Base-by-base conservation (phyloP, 1,140 invertebrate genomes). In the Leptopilina boulardi region DNA sequence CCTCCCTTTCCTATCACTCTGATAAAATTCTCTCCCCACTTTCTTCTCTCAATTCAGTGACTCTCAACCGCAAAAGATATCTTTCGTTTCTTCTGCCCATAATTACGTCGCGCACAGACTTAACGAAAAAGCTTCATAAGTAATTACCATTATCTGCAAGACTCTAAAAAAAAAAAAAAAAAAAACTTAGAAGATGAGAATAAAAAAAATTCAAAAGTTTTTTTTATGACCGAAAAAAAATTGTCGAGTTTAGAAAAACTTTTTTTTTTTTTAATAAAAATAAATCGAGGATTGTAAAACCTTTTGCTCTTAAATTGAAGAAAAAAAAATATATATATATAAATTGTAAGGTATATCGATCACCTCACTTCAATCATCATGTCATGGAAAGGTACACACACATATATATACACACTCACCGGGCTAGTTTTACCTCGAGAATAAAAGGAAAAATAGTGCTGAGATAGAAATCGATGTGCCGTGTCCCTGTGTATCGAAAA, bases 21-120 rank as follows among this genome's bases (percentile, higher is more conserved):
- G 51, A 54, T 54, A 54, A 54, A 54, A 54, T 6, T n/a, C n/a
- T n/a, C n/a, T n/a, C n/a, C n/a, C n/a, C n/a, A n/a, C n/a, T n/a
- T n/a, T n/a, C 51, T 21, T 6, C 10, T 54, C 10, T 19, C 8
- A 8, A 23, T 59, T 23, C 19, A 23, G 10, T 59, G 21, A 23
- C 18, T 59, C 19, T 3, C 21, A 18, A 19, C 8, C 41, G n/a
- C n/a, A n/a, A 13, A 13, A 47, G 15, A 47, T 9, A 47, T 47
- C 44, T 47, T 47, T 47, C 44, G 44, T n/a, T 47, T 47, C 44
- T 47, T 47, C 44, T n/a, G 44, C 44, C 44, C 44, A 47, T 47
- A 47, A 47, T 47, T 47, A 47, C 44, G 44, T 47, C 44, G 44
- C 13, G 44, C 44, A 47, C 44, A 47, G 15, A 47, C 44, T n/a